These are phyloP conservation scores for Montipora foliosa DNA, from an alignment of 64 coral and sea anemone genomes.

Conservation along the genomic window DNA sequence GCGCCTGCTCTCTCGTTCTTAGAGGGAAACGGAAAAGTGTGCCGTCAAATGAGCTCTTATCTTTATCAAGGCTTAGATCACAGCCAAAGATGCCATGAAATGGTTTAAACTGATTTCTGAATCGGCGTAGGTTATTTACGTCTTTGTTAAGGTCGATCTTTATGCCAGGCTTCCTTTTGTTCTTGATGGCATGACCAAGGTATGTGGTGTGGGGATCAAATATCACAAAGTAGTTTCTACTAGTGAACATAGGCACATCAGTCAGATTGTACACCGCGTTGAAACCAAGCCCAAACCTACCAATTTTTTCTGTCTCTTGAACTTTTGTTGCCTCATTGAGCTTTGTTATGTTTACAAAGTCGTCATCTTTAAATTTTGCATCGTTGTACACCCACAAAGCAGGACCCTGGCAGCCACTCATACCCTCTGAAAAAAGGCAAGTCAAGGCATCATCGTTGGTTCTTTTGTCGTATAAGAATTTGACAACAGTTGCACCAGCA, in stretches of 20 bases:
- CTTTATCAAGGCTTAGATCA: conserved; percentile 50
- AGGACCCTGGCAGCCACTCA: conserved; percentile 80
- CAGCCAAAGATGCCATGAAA: conserved; percentile 80
- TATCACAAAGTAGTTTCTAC: conserved; percentile 76
- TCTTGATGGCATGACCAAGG: conserved; percentile 58
- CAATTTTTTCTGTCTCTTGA: conserved; percentile 74
- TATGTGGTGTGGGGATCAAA: conserved; percentile 85
- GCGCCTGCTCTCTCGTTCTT: conserved; percentile 70
- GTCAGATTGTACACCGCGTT: conserved; percentile 91
- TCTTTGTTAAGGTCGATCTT: conserved; percentile 64
- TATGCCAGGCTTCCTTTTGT: conserved; percentile 60
- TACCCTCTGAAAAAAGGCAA: conserved; percentile 56
- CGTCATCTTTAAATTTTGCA: conserved; percentile 70
- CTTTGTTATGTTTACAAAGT: conserved; percentile 84
- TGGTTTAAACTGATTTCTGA: background rate
- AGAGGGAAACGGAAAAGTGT: conserved; percentile 84
- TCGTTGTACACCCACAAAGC: conserved; percentile 88
- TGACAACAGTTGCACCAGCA: conserved; percentile 77
- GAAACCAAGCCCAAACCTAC: conserved; percentile 91
- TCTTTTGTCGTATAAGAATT: conserved; percentile 79
- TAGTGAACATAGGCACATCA: conserved; percentile 87
- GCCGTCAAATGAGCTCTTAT: conserved; percentile 63
- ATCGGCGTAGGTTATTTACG: background rate
- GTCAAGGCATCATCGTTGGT: conserved; percentile 69
- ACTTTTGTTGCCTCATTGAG: conserved; percentile 81